phyloP scores from a whole-genome alignment of 2,113 vertebrate species.

The Psittacula cyanocephala region DNA sequence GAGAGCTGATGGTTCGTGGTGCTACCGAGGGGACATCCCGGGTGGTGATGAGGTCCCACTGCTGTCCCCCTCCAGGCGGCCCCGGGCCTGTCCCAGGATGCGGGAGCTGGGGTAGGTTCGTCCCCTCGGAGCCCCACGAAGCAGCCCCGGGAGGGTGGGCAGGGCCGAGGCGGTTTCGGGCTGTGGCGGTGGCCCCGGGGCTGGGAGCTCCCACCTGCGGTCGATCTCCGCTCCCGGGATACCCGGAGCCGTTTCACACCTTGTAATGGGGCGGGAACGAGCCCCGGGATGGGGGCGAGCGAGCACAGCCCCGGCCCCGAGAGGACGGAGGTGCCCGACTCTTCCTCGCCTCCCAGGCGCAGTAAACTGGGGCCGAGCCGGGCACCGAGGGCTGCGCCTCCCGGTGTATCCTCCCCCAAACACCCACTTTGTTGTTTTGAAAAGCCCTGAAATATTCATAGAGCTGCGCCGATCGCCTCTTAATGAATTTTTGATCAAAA shows the following conservation, averaged over 20 bases:
- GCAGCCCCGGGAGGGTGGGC: background rate
- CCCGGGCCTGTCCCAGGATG: background rate
- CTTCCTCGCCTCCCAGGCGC: background rate
- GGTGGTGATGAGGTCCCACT: too few species aligned
- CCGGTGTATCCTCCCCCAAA: background rate
- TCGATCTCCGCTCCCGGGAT: rapidly evolving
- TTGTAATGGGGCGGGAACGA: background rate
- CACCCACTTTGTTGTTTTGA: conserved; percentile 16
- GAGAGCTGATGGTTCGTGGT: background rate
- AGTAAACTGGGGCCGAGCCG: background rate
- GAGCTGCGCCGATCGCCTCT: background rate
- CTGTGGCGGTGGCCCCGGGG: background rate
- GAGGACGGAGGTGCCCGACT: background rate
- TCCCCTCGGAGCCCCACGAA: background rate
- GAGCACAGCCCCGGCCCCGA: background rate
- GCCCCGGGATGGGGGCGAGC: too few species aligned
- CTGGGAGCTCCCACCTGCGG: background rate
- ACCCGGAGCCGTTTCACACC: background rate
- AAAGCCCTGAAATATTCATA: conserved; percentile 49
- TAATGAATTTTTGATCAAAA: conserved; percentile 65
- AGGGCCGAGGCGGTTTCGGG: background rate
- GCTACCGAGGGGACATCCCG: background rate
- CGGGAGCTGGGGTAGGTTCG: background rate
- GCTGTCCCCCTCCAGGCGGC: background rate
- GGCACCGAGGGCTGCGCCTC: background rate